Evolutionary conservation across 1,140 invertebrate species (phyloP), one percentile per base, ranked within the genome.

Genomic region (Drosophila saltans): DNA sequence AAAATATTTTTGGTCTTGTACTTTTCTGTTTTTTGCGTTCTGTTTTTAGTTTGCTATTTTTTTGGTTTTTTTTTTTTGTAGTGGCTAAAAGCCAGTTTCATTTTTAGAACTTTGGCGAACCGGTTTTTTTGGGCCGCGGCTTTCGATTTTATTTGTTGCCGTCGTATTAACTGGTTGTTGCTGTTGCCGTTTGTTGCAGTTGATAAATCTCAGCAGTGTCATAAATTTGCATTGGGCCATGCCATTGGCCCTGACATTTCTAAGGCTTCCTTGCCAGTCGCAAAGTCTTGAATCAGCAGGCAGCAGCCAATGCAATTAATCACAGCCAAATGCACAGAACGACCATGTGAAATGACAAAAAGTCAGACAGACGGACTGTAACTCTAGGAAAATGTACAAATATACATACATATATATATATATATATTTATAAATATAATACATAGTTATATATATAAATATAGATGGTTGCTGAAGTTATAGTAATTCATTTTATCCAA

Each of bases 211-310:
- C 85, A 80, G 69, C 84, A 80, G 88, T 84, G 83, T 86, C 83
- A 86, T 86, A 86, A 86, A 86, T 86, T 86, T 86, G 83, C 83
- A 86, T 86, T 86, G 83, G 84, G 84, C 84, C 83, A 89, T 86
- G 83, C 83, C 83, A 86, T 86, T 86, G 83, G 83, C 83, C 83
- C 83, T 86, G 83, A 88, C 84, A 89, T 88, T 88, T 88, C 84
- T 88, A 88, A 88, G 84, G 84, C 80, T 88, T 88, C 84, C 83
- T 88, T 79, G 72, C 67, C 69, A 80, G 64, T 80, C 58, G 78
- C 63, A 45, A 62, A 66, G 45, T 56, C 65, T 56, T 66, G 66
- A 43, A 66, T 63, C 70, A 68, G 66, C 62, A 75, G 73, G 66
- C 78, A 59, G 66, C 83, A 89, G 84, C 84, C 84, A 89, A 89